Base-by-base conservation (phyloP, 2,888 invertebrate species). In the Myopa tessellatipennis region DNA sequence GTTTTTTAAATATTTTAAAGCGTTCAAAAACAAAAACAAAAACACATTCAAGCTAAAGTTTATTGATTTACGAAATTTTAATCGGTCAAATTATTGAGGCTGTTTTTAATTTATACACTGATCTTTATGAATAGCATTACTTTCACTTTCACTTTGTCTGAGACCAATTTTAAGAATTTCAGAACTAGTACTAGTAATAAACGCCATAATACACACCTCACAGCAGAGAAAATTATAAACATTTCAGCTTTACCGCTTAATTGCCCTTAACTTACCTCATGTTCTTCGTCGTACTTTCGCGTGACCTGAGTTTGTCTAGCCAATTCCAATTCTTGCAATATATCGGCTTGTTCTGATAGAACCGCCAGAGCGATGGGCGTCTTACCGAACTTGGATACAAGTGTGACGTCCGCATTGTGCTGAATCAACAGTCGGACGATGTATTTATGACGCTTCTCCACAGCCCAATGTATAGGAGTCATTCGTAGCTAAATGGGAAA, bases 391-490 rank as follows among this genome's bases (percentile, higher is more conserved):
- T 95, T 95, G 84, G 95, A 95, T 70, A 90, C 87, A 80, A 92
- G 88, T 69, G 90, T 90, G 10, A 93, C 91, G 87, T 95, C 93
- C 0, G 97, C 96, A 74, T 96, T 95, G 84, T 92, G 90, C 77
- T 92, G 91, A 71, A 98, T 88, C 81, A 98, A 90, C 80, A 92
- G 87, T 74, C 92, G 91, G 65, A 94, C 95, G 69, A 94, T 92
- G 78, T 91, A 91, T 38, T 91, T 88, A 89, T 96, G 95, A 0
- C 94, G 93, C 84, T 94, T 93, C 90, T 96, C 95, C 63, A 95
- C 95, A 7, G 98, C 97, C 98, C 98, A 98, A 90, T 98, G 98
- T 77, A 98, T 91, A 60, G 98, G 96, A 63, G 97, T 97, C 97
- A 96, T 96, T 84, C 92, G 92, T 26, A 96, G 89, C 95, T 95